Base-by-base conservation (phyloP, 2,113 vertebrate genomes). In the Microcebus lehilahytsara region DNA sequence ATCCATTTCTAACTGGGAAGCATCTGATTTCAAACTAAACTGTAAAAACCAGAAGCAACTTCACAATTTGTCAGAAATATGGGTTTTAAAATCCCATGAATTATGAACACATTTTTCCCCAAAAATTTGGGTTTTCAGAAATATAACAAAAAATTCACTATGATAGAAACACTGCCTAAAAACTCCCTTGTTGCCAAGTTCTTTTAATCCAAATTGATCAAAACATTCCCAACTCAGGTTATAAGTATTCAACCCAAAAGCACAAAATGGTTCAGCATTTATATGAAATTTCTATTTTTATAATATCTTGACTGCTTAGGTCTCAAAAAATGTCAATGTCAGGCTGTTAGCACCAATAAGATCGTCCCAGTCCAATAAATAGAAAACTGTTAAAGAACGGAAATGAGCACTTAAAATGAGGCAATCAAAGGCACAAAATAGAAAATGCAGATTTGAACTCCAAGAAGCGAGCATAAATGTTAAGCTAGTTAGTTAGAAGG, bases 361-460 rank as follows among this genome's bases (percentile, higher is more conserved):
- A 97, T 77, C 58, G 80, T 72, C 66, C 90, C 84, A 96, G 86
- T 66, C 75, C 84, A 97, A 90, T 94, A 95, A 96, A 95, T 0
- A 96, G 62, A 89, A 91, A 96, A 96, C 32, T 87, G 51, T 72
- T 96, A 93, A 81, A 74, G 79, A 97, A 93, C 27, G 27, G 71
- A 95, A 98, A 96, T 87, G 37, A 94, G 46, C 42, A 87, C 71
- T 95, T 89, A 89, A 92, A 90, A 96, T 51, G 75, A 96, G 51
- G 89, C 89, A 93, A 96, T 97, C 92, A 97, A 88, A 96, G 27
- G 49, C 93, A 92, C 71, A 96, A 97, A 95, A 95, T 17, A 97
- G 77, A 96, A 97, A 95, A 96, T 56, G 85, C 42, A 96, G 77
- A 90, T 84, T 22, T 97, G 92, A 97, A 96, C 56, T 96, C 95